Percentiles rank a stretch among this genome's conserved stretches.
These are phyloP conservation scores for Poeciliopsis retropinna DNA, from an alignment of 2,113 vertebrate genomes.

Conservation along the genomic window DNA sequence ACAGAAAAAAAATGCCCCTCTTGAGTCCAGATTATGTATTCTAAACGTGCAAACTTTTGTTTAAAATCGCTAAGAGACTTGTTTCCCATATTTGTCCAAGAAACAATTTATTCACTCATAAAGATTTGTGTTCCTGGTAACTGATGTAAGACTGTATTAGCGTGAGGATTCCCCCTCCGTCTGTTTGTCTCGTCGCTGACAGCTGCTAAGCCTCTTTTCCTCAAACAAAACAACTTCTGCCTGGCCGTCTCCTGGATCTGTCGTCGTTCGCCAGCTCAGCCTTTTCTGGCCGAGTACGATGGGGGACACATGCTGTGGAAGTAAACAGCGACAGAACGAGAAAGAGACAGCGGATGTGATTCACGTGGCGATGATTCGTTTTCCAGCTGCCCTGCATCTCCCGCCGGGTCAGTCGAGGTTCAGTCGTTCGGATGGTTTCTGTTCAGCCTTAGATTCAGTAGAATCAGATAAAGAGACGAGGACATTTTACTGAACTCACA, in stretches of 20 bases:
- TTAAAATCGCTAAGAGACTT: conserved; percentile 17
- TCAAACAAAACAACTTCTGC: conserved; percentile 38
- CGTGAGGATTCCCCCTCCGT: conserved; percentile 24
- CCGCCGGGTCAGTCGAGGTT: conserved; percentile 51
- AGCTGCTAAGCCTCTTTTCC: conserved; percentile 51
- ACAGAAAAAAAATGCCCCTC: background rate
- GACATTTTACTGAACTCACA: background rate
- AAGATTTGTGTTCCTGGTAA: conserved; percentile 16
- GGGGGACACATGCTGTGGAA: conserved; percentile 63
- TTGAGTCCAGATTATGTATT: conserved; percentile 4
- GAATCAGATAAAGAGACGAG: conserved; percentile 17
- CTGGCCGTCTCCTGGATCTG: conserved; percentile 29
- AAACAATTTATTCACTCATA: conserved; percentile 20
- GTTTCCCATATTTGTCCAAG: conserved; percentile 12
- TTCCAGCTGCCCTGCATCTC: conserved; percentile 51
- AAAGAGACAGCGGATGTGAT: conserved; percentile 58
- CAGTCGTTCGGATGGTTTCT: conserved; percentile 35
- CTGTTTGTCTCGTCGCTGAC: conserved; percentile 4
- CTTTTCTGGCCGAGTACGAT: conserved; percentile 38
- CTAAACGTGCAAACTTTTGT: conserved; percentile 11
- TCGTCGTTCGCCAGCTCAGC: conserved; percentile 38
- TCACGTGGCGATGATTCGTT: conserved; percentile 56
- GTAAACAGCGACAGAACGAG: conserved; percentile 67
- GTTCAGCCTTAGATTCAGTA: conserved; percentile 4
- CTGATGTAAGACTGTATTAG: background rate